Evolutionary conservation across 2,797 vertebrate genomes (phyloP).

Genomic region (Spheniscus humboldti): DNA sequence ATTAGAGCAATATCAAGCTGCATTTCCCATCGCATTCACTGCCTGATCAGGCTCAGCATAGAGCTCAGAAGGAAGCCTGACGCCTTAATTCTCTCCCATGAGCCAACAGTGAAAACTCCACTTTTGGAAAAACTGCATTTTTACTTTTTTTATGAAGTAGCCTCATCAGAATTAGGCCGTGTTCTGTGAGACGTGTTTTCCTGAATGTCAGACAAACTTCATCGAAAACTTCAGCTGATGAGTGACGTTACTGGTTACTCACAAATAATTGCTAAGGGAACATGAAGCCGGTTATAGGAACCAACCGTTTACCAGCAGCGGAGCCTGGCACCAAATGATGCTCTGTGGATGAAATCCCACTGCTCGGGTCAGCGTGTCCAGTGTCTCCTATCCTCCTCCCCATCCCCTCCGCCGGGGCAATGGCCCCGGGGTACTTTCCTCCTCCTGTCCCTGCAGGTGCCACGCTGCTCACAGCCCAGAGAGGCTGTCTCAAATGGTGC

Average conservation of each 20-base stretch:
- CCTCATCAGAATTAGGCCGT: neutral
- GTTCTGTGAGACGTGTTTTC: neutral
- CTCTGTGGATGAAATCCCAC: neutral
- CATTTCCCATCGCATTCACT: neutral
- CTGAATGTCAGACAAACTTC: neutral
- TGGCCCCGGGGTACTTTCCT: neutral
- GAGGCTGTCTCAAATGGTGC: neutral
- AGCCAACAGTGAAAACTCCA: neutral
- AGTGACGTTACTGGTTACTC: neutral
- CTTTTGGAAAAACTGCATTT: neutral
- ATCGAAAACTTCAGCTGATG: neutral
- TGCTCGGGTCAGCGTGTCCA: fast-evolving
- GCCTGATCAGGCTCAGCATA: neutral
- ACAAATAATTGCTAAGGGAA: neutral
- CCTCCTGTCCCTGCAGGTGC: neutral
- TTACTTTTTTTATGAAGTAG: neutral
- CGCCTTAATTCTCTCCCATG: neutral
- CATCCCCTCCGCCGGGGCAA: fast-evolving
- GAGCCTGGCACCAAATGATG: fast-evolving
- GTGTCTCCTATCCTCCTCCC: neutral
- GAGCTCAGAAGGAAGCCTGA: neutral
- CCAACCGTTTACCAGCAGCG: fast-evolving
- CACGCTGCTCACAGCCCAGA: neutral
- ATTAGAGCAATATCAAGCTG: neutral
- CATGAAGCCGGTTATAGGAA: neutral